These are phyloP conservation scores for Orthosia gothica DNA, from an alignment of 2,888 invertebrate genomes.

Conservation along the genomic window DNA sequence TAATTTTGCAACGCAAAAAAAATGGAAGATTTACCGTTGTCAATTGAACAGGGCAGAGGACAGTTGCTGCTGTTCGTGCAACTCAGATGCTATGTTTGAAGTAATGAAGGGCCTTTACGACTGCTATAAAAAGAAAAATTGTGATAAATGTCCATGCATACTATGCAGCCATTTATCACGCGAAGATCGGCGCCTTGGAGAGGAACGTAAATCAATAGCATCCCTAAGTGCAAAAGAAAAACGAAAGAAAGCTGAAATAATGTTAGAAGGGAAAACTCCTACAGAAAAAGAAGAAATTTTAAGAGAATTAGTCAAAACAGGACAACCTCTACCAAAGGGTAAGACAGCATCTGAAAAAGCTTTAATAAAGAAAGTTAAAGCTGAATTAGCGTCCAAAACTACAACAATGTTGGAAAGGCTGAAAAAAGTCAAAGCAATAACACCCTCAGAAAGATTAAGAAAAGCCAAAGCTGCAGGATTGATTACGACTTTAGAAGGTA, in stretches of 20 bases:
- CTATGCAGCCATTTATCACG: conserved; percentile 76
- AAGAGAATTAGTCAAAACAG: conserved; percentile 31
- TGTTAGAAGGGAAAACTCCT: conserved; percentile 36
- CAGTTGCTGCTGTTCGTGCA: conserved; percentile 67
- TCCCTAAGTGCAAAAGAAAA: conserved; percentile 27
- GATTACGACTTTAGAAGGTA: conserved; percentile 68
- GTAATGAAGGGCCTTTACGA: conserved; percentile 86
- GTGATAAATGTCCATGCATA: conserved; percentile 75
- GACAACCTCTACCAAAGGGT: conserved; percentile 42
- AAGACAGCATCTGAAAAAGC: conserved; percentile 49
- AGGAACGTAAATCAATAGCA: conserved; percentile 27
- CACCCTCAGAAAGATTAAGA: conserved; percentile 11
- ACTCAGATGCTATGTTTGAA: conserved; percentile 87
- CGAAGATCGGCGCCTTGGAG: conserved; percentile 21
- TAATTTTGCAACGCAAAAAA: conserved; percentile 25
- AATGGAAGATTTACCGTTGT: conserved; percentile 48
- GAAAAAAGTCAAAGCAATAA: conserved; percentile 39
- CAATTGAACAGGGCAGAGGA: conserved; percentile 33
- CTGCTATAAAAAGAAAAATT: conserved; percentile 84
- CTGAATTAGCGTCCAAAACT: conserved; percentile 27
- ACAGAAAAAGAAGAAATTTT: conserved; percentile 48
- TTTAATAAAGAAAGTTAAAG: conserved; percentile 39
- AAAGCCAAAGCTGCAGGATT: conserved; percentile 36
- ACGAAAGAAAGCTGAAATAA: conserved; percentile 47
- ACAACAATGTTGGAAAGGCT: conserved; percentile 31